These are phyloP conservation scores for Megalops atlanticus DNA, from an alignment of 2,113 vertebrate species.

Conservation along the genomic window DNA sequence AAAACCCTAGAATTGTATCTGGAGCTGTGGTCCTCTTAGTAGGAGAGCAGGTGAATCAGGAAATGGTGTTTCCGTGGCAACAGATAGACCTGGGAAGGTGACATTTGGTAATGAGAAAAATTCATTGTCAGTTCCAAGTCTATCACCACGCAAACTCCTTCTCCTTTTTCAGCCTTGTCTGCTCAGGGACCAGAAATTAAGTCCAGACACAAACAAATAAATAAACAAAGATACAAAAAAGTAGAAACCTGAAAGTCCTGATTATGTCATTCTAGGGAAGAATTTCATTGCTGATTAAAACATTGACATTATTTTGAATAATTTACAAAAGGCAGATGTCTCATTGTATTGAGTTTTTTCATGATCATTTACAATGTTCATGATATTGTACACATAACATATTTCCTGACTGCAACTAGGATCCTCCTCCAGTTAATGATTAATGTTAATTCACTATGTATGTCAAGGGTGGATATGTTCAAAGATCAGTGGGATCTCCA, in stretches of 20 bases:
- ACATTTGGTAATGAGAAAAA: constrained; percentile 10
- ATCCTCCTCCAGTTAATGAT: neutral
- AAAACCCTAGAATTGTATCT: neutral
- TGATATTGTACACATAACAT: neutral
- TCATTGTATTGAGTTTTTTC: neutral
- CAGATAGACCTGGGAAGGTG: neutral
- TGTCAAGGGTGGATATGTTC: constrained; percentile 2
- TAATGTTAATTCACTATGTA: neutral
- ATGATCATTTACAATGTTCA: neutral
- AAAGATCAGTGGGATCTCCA: constrained; percentile 15
- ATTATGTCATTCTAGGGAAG: too few species aligned
- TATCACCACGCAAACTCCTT: neutral
- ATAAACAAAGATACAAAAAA: too few species aligned
- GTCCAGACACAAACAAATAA: too few species aligned
- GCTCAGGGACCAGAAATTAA: neutral
- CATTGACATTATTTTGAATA: neutral
- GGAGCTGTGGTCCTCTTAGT: neutral
- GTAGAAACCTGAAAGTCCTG: too few species aligned
- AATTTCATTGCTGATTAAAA: neutral
- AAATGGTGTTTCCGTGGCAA: constrained; percentile 27
- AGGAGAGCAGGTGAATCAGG: neutral
- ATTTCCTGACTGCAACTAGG: neutral
- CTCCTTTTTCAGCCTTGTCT: neutral
- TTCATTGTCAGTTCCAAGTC: neutral
- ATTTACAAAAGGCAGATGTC: too few species aligned